Conservation (phyloP, 2,113 vertebrate genomes). For the Tamias sibiricus region DNA sequence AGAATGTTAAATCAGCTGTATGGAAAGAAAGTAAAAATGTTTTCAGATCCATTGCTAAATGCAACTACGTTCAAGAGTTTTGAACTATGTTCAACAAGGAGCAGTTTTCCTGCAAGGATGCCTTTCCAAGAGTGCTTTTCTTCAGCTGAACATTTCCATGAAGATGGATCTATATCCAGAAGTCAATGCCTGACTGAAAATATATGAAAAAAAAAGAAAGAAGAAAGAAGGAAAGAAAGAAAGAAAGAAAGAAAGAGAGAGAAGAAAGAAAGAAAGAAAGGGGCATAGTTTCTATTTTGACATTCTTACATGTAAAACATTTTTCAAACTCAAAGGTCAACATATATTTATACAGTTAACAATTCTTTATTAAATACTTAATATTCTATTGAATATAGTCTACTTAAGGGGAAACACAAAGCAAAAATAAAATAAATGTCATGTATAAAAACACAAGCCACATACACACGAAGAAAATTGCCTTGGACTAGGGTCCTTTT, state of each 20-base stretch:
- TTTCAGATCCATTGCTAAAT: background rate
- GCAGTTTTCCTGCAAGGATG: background rate
- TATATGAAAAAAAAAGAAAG: constrained; percentile 7
- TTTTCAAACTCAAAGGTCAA: background rate
- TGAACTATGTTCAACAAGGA: background rate
- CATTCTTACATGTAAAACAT: constrained; percentile 25
- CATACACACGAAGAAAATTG: background rate
- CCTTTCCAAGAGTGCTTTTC: background rate
- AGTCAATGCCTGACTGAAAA: background rate
- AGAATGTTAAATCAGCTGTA: background rate
- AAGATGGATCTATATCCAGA: constrained; percentile 2
- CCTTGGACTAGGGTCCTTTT: background rate
- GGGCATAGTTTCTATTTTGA: background rate
- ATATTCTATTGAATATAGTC: background rate
- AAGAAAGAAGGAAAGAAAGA: constrained; percentile 51
- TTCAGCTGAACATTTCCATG: constrained; percentile 2
- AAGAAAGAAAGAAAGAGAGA: constrained; percentile 48
- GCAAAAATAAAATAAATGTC: background rate
- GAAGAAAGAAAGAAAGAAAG: constrained; percentile 49
- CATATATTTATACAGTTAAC: background rate
- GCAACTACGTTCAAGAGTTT: background rate
- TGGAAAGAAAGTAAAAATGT: background rate
- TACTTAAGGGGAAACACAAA: background rate
- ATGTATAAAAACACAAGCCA: background rate
- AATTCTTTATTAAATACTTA: background rate